Conservation (phyloP, 2,113 vertebrate species). For the Grantiella picta region DNA sequence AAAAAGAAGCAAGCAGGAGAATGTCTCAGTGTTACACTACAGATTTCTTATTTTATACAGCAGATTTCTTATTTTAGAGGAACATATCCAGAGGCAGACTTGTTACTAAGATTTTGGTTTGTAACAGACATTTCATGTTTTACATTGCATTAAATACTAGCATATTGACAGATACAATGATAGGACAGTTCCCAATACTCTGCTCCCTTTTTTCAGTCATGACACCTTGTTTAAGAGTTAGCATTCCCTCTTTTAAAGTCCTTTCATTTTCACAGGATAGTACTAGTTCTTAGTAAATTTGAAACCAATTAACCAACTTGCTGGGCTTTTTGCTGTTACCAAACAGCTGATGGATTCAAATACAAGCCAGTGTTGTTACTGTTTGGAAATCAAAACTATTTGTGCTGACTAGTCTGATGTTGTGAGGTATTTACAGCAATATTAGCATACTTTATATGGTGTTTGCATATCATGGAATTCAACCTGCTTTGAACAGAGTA, state of each 20-base stretch:
- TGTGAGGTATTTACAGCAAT: background rate
- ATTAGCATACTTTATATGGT: background rate
- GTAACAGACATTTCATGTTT: background rate
- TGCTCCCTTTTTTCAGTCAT: background rate
- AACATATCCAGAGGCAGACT: background rate
- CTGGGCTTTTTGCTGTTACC: background rate
- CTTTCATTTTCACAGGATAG: background rate
- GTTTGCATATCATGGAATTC: background rate
- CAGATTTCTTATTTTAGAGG: background rate
- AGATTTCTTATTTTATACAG: background rate
- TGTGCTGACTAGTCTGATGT: background rate
- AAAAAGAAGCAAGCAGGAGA: background rate
- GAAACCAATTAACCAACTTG: background rate
- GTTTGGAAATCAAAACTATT: background rate
- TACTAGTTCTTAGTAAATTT: background rate
- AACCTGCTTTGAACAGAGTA: background rate
- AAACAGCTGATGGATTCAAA: background rate
- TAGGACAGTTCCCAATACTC: background rate
- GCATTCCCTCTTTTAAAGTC: background rate
- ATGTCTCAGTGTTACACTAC: background rate
- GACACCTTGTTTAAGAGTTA: background rate
- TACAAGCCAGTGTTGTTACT: background rate
- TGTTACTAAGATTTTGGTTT: background rate
- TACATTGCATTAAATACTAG: background rate
- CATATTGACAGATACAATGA: background rate